These are phyloP conservation scores for Spinibarbus caldwelli DNA, from an alignment of 2,797 vertebrate species.

Conservation along the genomic window DNA sequence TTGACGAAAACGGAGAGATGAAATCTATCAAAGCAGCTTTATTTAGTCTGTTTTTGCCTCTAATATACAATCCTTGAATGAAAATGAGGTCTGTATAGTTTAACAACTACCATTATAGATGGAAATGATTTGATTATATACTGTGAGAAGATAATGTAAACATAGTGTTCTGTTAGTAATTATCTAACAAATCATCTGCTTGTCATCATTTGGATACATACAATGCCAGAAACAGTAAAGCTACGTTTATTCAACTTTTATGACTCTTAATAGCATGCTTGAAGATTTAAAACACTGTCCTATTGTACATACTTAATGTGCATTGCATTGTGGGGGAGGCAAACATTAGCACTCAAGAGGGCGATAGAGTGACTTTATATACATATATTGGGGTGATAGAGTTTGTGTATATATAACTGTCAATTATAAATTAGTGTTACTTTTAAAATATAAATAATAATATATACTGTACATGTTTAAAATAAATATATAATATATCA, in stretches of 20 bases:
- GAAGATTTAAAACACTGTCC: neutral
- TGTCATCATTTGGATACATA: neutral
- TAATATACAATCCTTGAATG: neutral
- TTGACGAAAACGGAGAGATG: neutral
- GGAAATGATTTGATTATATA: neutral
- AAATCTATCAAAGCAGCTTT: neutral
- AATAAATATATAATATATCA: too few species aligned
- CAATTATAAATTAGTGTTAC: too few species aligned
- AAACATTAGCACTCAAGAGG: neutral
- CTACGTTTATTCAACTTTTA: conserved; percentile 21
- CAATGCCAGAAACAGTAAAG: conserved; percentile 4
- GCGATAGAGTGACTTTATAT: neutral
- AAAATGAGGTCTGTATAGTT: neutral
- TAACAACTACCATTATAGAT: neutral
- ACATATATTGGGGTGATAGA: too few species aligned
- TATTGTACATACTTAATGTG: neutral
- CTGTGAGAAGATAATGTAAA: conserved; percentile 4
- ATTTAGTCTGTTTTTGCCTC: neutral
- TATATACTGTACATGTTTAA: too few species aligned
- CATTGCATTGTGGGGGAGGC: neutral
- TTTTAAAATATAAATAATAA: too few species aligned
- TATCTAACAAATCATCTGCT: conserved; percentile 17
- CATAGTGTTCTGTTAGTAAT: neutral
- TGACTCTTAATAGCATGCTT: neutral
- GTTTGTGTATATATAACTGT: too few species aligned